phyloP scores from a whole-genome alignment of 30 jellyfish, hydroid and myxozoan species.

The Chrysaora quinquecirrha region DNA sequence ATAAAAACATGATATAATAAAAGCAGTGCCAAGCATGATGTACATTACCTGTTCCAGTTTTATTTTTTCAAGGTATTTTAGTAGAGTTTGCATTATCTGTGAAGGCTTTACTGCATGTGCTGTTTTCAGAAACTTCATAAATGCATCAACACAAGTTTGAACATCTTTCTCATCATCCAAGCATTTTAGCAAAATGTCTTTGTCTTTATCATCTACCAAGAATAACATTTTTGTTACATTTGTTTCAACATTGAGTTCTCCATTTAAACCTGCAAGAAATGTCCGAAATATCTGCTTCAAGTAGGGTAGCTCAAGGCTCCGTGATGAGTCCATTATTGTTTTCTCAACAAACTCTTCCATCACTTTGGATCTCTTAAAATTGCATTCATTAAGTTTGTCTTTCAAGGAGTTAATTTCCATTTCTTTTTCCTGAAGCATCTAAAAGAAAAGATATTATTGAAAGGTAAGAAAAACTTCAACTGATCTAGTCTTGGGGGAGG shows the following conservation, averaged over 20 bases:
- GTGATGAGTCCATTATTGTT: slow-evolving; percentile 17
- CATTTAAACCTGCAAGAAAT: not conserved
- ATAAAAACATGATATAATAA: not conserved
- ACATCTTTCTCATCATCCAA: slow-evolving; percentile 7
- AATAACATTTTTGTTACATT: not conserved
- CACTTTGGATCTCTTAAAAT: not conserved
- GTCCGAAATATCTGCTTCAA: slow-evolving; percentile 37
- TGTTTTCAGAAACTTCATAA: slow-evolving; percentile 3
- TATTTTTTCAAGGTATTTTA: slow-evolving; percentile 7
- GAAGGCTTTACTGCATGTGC: not conserved
- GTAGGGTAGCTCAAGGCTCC: slow-evolving; percentile 24
- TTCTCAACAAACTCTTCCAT: slow-evolving; percentile 3
- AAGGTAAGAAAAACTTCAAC: too few species aligned
- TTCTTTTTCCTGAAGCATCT: not conserved
- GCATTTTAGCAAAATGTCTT: slow-evolving; percentile 1
- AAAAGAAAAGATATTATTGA: too few species aligned
- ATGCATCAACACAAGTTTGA: slow-evolving; percentile 19
- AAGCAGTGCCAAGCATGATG: not conserved
- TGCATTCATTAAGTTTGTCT: slow-evolving; percentile 26
- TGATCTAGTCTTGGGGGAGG: too few species aligned
- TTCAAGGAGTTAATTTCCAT: not conserved
- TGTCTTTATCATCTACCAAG: not conserved
- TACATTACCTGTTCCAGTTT: not conserved
- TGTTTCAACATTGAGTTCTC: not conserved
- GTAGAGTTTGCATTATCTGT: not conserved